Conservation (phyloP, 2,888 invertebrate genomes). For the Diloba caeruleocephala region DNA sequence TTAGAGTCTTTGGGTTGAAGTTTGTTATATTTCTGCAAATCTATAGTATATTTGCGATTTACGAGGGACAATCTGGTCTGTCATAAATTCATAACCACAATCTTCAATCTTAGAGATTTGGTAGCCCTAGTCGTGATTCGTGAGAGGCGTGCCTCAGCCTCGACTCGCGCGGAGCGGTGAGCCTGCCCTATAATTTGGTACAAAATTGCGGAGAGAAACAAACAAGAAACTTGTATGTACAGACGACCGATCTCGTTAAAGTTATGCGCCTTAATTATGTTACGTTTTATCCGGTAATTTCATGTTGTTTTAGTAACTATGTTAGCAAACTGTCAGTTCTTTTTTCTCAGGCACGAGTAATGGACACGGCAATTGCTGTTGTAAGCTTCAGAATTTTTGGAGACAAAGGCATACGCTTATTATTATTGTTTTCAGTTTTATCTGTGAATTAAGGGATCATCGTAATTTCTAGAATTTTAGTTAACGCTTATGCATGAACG, state of each 20-base stretch:
- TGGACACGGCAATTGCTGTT: too few species aligned
- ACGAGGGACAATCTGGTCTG: too few species aligned
- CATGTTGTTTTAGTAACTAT: constrained; percentile 18
- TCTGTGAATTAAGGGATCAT: too few species aligned
- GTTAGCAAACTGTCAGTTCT: constrained; percentile 18
- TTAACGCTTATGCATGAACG: too few species aligned
- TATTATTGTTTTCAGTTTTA: too few species aligned
- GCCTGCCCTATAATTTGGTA: constrained; percentile 59
- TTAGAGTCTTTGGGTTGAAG: too few species aligned
- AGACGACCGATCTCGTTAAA: constrained; percentile 47
- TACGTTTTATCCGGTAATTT: constrained; percentile 40
- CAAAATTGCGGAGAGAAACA: constrained; percentile 64
- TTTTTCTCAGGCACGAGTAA: constrained; percentile 5
- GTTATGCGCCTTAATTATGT: constrained; percentile 52
- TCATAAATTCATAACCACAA: too few species aligned
- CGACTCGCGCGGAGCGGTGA: constrained; percentile 36
- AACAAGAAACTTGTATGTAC: constrained; percentile 56
- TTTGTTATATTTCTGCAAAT: too few species aligned
- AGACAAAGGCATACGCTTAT: too few species aligned
- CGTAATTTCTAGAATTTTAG: too few species aligned
- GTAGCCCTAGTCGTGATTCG: constrained; percentile 38
- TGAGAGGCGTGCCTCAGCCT: constrained; percentile 47
- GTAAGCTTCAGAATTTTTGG: too few species aligned
- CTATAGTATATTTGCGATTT: too few species aligned
- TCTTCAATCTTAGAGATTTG: neutral